Evolutionary conservation across 2,113 vertebrate genomes (phyloP), one percentile per base, ranked within the genome.

Genomic region (Madoqua kirkii): DNA sequence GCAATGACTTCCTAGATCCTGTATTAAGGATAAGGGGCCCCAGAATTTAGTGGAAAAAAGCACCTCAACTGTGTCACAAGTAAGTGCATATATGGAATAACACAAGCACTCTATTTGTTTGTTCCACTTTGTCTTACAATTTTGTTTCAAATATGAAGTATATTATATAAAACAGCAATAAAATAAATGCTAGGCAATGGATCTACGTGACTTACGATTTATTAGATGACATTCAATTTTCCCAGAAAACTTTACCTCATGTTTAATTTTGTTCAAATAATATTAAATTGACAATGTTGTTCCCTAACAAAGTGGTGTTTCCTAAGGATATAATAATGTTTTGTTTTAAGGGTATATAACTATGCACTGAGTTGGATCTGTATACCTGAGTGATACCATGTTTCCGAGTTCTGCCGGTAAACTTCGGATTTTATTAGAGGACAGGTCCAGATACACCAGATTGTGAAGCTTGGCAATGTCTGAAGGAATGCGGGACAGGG

Each of bases 391-490:
- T 99, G 99, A 99, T 98, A 99, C 99, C 99, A 99, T 99, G 99
- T 99, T 99, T 99, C 99, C 99, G 98, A 99, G 99, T 99, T 99
- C 99, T 98, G 99, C 99, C 92, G 99, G 99, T 99, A 99, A 99
- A 99, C 99, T 99, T 99, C 99, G 99, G 78, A 99, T 99, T 99
- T 99, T 99, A 98, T 99, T 99, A 98, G 99, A 99, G 87, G 99
- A 99, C 98, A 99, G 99, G 99, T 99, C 99, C 99, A 99, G 99
- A 99, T 99, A 99, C 95, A 99, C 99, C 99, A 99, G 99, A 99
- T 99, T 99, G 98, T 99, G 99, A 99, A 99, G 99, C 99, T 99
- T 99, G 99, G 99, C 99, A 99, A 99, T 99, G 99, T 99, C 99
- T 98, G 99, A 99, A 98, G 99, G 99, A 99, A 99, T 99, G 94